Base-by-base conservation (phyloP, 2,797 vertebrate genomes). In the Poecilia picta region DNA sequence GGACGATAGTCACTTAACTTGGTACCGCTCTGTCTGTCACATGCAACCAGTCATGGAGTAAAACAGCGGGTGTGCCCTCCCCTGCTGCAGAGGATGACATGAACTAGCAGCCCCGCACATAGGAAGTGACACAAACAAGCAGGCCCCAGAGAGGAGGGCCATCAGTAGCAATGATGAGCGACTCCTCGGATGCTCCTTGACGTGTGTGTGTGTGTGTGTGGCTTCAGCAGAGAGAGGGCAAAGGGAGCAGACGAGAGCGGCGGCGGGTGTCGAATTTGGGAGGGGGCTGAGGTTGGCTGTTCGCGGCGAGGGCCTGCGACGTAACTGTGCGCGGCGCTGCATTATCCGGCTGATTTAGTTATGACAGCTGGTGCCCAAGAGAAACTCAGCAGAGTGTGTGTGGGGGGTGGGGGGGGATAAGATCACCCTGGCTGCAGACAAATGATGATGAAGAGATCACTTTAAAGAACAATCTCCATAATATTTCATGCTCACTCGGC, bases 361-460 rank as follows among this genome's bases (percentile, higher is more conserved):
- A 99, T 99, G 98, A 99, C 98, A 98, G 97, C 96, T 97, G 96
- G 94, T 94, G 93, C 96, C 96, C 96, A 95, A 95, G 96, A 95
- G 97, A 89, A 96, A 95, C 94, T 95, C 90, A 10, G 89, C 93
- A 57, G 81, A 89, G 89, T 92, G 51, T 41, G 89, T 92, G 51
- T 41, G 36, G 10, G 71, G 94, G 94, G 93, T 94, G 1, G 12
- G 8, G 94, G 94, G 94, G 94, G 94, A 95, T 96, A 95, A 96
- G 96, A 95, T 96, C 96, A 89, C 92, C 82, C 93, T 92, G 92
- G 93, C 95, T 91, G 96, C 95, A 97, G 97, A 98, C 97, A 98
- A 98, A 99, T 98, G 97, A 99, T 99, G 98, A 99, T 98, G 97
- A 98, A 99, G 98, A 98, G 97, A 98, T 98, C 98, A 97, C 98